Conservation (phyloP, 2,797 vertebrate species). For the Buceros bicornis region DNA sequence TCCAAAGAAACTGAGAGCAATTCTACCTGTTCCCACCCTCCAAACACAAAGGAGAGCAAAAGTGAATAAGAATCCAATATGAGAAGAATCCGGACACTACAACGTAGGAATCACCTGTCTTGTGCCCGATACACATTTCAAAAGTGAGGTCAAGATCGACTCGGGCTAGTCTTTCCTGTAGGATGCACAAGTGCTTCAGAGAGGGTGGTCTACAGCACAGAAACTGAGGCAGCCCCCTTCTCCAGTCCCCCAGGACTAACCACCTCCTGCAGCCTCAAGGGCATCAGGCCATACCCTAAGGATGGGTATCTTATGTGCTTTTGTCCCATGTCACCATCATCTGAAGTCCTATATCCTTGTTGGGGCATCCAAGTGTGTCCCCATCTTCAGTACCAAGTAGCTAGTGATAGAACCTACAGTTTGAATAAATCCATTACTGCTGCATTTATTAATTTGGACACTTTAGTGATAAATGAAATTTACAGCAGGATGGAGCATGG, state of each 20-base stretch:
- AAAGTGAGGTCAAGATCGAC: background rate
- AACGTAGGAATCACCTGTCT: background rate
- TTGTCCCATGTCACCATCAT: background rate
- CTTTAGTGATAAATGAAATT: background rate
- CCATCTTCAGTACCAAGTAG: background rate
- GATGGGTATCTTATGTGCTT: background rate
- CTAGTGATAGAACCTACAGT: background rate
- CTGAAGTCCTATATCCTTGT: background rate
- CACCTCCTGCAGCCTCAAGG: background rate
- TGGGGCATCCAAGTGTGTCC: background rate
- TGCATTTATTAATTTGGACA: constrained; percentile 19
- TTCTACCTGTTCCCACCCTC: background rate
- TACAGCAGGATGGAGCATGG: background rate
- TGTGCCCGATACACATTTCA: background rate
- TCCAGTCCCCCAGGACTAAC: background rate
- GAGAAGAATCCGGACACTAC: background rate
- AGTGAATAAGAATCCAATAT: background rate
- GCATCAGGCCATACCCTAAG: background rate
- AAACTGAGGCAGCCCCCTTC: background rate
- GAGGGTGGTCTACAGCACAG: background rate
- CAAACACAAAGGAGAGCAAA: background rate
- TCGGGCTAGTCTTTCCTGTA: background rate
- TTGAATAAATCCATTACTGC: background rate
- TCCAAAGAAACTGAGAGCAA: background rate
- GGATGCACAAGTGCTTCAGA: background rate